Evolutionary conservation across 2,888 invertebrate genomes (phyloP), one percentile per base, ranked within the genome.

Genomic region (Agrochola lychnidis): DNA sequence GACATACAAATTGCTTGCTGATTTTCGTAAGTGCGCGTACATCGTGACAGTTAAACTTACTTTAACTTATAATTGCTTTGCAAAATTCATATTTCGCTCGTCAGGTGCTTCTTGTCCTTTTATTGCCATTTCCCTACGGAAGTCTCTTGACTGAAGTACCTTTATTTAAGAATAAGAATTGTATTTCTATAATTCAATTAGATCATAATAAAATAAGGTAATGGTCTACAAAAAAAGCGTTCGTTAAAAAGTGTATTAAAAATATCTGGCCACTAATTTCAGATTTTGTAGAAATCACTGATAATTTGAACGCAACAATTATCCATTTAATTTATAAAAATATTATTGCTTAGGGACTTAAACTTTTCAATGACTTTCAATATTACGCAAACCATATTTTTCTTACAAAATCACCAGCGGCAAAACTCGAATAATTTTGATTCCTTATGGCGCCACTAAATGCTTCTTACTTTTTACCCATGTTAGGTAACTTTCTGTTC

Each of bases 1-100:
- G 59, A 82, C 80, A 79, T 70, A 76, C 71, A 79, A 87, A 84
- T 87, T 74, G 76, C 66, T 87, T 74, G 76, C 66, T 62, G 66
- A 76, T 79, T 79, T 75, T 53, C 22, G 36, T 83, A 67, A 75
- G 45, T 63, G 67, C n/a, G 25, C 63, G 66, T 53, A 62, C 64
- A 70, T 66, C 30, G 53, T 30, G 70, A 64, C 70, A 40, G 36
- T 68, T 42, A n/a, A 78, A 81, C 66, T 59, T 70, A 62, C 64
- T 69, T 64, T n/a, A 64, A 77, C 67, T 75, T 76, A 73, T 51
- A 81, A 73, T 80, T 62, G 14, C 53, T 30, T 63, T 70, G 25
- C 64, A 63, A 75, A 77, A 81, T 83, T 72, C 73, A 70, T 45
- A 80, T 70, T 68, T 67, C 22, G 71, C 9, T 64, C 16, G 14